Conservation (phyloP, 2,888 invertebrate genomes). For the Mythimna vitellina region DNA sequence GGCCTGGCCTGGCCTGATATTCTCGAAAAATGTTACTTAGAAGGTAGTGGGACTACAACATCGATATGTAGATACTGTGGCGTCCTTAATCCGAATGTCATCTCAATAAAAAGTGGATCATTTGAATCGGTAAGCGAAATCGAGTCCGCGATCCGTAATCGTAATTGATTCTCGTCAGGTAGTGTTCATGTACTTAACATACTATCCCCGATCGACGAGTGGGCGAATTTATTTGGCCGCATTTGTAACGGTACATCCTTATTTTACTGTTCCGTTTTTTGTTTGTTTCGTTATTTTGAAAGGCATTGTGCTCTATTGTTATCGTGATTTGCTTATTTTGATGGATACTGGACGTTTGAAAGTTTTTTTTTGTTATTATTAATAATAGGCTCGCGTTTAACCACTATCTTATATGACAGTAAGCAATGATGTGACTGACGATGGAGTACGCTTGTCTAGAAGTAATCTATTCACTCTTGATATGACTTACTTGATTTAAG, state of each 20-base stretch:
- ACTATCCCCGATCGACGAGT: conserved; percentile 77
- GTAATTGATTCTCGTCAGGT: conserved; percentile 80
- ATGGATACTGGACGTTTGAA: conserved; percentile 11
- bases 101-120: conserved; percentile 62
- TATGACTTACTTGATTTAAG: no score
- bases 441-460: no score
- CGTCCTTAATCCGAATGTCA: conserved; percentile 52
- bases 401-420: no score
- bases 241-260: conserved; percentile 79
- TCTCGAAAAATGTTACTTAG: no score
- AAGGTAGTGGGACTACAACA: no score
- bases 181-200: conserved; percentile 76
- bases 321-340: conserved; percentile 50
- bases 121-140: conserved; percentile 72
- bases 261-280: conserved; percentile 70
- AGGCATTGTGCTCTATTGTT: conserved; percentile 41
- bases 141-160: conserved; percentile 63
- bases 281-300: conserved; percentile 56
- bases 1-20: no score
- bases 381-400: no score
- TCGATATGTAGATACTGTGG: no score
- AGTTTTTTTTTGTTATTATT: not conserved
- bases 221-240: conserved; percentile 74
- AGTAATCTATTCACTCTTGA: no score
- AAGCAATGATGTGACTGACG: no score